Evolutionary conservation across 2,113 vertebrate species (phyloP).

Genomic region (Ammodytes dubius): DNA sequence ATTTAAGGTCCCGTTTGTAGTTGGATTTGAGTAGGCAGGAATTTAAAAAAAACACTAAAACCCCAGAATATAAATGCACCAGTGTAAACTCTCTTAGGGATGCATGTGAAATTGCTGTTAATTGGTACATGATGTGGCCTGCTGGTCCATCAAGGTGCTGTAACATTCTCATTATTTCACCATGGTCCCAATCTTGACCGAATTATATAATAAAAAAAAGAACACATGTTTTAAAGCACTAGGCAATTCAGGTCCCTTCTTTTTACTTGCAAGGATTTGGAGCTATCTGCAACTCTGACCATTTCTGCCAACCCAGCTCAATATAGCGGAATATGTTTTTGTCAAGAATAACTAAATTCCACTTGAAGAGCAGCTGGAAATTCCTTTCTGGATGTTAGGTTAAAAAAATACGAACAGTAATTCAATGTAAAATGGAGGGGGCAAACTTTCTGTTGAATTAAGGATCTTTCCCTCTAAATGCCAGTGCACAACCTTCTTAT

Average conservation of each 20-base stretch:
- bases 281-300: not conserved
- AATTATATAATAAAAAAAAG: not conserved
- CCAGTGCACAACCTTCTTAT: not conserved
- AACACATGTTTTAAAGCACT: not conserved
- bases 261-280: not conserved
- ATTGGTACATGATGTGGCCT: not conserved
- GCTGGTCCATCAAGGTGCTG: not conserved
- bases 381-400: not conserved
- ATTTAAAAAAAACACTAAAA: constrained; percentile 3
- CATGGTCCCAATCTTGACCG: not conserved
- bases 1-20: not conserved
- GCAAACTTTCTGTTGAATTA: not conserved
- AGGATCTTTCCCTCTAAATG: not conserved
- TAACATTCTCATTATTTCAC: constrained; percentile 34
- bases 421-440: not conserved
- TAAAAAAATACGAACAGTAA: not conserved
- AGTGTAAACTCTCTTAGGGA: not conserved
- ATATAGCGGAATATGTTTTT: not conserved
- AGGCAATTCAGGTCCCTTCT: not conserved
- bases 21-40: not conserved
- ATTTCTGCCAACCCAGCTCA: not conserved
- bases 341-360: not conserved
- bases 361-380: not conserved
- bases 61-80: not conserved
- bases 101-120: constrained; percentile 14